Evolutionary conservation across 2,113 vertebrate species (phyloP).

Genomic region (Cheilinus undulatus): DNA sequence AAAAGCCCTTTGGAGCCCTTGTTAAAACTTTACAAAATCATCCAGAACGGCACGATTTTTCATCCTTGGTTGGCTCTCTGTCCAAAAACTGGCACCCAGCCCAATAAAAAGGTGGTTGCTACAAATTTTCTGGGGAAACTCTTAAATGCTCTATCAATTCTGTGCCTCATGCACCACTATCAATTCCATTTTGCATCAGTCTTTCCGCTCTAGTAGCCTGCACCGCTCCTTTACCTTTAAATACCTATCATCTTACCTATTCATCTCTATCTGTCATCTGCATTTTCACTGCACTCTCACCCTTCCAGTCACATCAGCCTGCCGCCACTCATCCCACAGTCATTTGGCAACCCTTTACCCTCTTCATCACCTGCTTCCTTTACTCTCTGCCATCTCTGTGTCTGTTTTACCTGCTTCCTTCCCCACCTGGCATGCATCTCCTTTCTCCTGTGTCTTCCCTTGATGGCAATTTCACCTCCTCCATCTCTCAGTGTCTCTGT

Average conservation of each 20-base stretch:
- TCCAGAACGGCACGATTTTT: too few relatives aligned
- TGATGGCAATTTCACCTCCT: neutral
- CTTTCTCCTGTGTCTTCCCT: neutral
- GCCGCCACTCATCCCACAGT: neutral
- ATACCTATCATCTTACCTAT: neutral
- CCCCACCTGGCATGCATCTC: neutral
- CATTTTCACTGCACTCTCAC: neutral
- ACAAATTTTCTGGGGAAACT: neutral
- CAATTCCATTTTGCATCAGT: neutral
- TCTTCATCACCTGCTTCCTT: neutral
- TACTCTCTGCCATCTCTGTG: conserved; percentile 1
- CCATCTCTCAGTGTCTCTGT: neutral
- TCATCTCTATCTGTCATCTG: conserved; percentile 14
- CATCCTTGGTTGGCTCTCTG: too few relatives aligned
- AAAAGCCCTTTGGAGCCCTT: too few relatives aligned
- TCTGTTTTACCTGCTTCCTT: neutral
- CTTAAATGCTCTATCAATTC: conserved; percentile 29
- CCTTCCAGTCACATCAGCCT: neutral
- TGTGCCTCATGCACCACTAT: conserved; percentile 11
- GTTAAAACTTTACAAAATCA: too few relatives aligned
- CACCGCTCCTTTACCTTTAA: neutral
- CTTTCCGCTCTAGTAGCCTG: neutral
- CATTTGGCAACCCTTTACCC: neutral
- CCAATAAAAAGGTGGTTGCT: too few relatives aligned
- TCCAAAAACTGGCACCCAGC: too few relatives aligned